phyloP scores from a whole-genome alignment of 2,888 invertebrate species.

The Augochlorella aurata region DNA sequence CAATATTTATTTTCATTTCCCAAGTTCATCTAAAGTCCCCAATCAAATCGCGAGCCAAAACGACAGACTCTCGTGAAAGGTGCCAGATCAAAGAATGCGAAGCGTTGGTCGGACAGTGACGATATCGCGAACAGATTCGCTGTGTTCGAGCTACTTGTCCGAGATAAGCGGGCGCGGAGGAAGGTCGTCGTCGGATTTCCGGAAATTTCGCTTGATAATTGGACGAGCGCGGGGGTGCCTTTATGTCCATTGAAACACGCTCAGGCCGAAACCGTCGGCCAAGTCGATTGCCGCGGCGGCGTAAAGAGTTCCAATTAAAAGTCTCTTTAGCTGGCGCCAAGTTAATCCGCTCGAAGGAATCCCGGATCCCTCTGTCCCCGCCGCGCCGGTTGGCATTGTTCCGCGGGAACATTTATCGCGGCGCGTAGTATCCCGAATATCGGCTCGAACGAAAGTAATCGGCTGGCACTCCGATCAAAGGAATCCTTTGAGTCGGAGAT shows the following conservation, averaged over 20 bases:
- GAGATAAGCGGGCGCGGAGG: too few species aligned
- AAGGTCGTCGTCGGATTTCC: neutral
- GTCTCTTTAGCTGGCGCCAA: constrained; percentile 33
- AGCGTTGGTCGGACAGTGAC: neutral
- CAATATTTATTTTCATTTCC: too few species aligned
- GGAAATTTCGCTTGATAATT: constrained; percentile 28
- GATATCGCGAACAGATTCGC: neutral
- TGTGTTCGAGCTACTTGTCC: neutral
- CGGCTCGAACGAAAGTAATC: constrained; percentile 44
- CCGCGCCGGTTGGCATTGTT: constrained; percentile 34
- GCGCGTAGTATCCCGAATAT: constrained; percentile 48
- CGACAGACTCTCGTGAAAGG: too few species aligned
- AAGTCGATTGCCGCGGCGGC: constrained; percentile 11
- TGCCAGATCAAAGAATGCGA: too few species aligned
- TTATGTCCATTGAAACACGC: neutral
- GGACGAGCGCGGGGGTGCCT: neutral
- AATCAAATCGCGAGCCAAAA: too few species aligned
- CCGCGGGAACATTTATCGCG: constrained; percentile 41
- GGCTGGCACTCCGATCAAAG: constrained; percentile 31
- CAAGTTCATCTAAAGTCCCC: too few species aligned
- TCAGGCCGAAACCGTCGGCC: neutral
- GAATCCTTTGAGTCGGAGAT: neutral
- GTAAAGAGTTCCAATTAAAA: constrained; percentile 50
- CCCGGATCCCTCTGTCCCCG: neutral
- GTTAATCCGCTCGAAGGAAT: constrained; percentile 46